Evolutionary conservation across 1,140 invertebrate species (phyloP), one percentile per base, ranked within the genome.

Genomic region (Apis cerana): DNA sequence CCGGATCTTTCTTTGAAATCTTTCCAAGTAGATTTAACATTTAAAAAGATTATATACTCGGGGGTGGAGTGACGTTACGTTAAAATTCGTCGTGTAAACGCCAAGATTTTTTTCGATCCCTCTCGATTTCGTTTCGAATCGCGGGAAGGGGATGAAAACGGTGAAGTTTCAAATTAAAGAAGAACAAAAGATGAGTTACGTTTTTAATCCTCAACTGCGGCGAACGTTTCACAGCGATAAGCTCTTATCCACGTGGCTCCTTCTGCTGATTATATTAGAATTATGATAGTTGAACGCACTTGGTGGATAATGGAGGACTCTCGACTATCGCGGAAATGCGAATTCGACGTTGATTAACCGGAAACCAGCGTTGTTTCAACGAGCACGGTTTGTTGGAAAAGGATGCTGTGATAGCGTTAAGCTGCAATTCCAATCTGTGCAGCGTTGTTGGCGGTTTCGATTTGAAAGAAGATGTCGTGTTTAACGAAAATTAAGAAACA

Each of bases 261-360:
- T n/a, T 43, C 71, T 67, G 58, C 17, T 81, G 67, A 67, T 75
- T 81, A 75, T 72, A 64, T 75, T 75, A 81, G 71, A 72, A 81
- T 81, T 81, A 64, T 64, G 62, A 81, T 81, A 75, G 79, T 67
- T 58, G 79, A 81, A 81, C 56, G 61, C 59, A 54, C 61, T 80
- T 75, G 33, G 23, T 43, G 67, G 72, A 19, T 75, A 75, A 81
- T 75, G 56, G 62, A 75, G 79, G n/a, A 52, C 58, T 21, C 80
- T 82, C 56, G 64, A 77, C 65, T 43, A 69, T 5, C 43, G 80
- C 15, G 33, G 62, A 19, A 48, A 58, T 33, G 27, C 48, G 52
- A 69, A 54, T 82, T 76, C 54, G 23, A 62, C 54, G 79, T 67
- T 75, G 56, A 81, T 81, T 81, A 81, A 58, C 52, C 62, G 52